phyloP scores from a whole-genome alignment of 2,888 invertebrate genomes.

The Saturnia pavonia region DNA sequence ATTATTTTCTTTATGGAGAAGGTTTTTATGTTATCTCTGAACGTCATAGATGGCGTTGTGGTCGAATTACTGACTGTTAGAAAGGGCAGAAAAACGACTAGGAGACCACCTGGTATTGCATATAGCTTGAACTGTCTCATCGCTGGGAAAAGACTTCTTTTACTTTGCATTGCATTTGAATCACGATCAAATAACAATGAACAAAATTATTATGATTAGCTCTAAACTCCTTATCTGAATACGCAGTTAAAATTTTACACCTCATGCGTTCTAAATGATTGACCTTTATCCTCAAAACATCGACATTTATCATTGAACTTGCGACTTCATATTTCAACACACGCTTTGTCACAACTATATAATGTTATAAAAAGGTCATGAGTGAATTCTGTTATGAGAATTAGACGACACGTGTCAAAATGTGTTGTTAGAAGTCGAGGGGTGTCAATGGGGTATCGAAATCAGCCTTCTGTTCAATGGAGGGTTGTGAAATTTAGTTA shows the following conservation, averaged over 20 bases:
- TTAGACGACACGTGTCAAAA: constrained; percentile 63
- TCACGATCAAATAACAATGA: not conserved
- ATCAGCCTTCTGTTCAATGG: constrained; percentile 60
- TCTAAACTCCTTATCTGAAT: not conserved
- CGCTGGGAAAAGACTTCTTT: too few relatives aligned
- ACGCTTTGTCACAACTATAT: constrained; percentile 41
- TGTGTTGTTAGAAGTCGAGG: constrained; percentile 45
- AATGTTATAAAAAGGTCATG: constrained; percentile 62
- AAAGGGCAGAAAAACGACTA: too few relatives aligned
- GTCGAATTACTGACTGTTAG: too few relatives aligned
- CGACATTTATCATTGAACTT: constrained; percentile 64
- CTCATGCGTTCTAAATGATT: constrained; percentile 23
- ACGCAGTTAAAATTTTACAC: not conserved
- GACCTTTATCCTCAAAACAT: constrained; percentile 33
- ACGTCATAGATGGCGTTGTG: too few relatives aligned
- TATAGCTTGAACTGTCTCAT: too few relatives aligned
- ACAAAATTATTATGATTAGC: not conserved
- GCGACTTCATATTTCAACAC: constrained; percentile 48
- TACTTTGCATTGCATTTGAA: not conserved
- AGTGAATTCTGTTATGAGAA: constrained; percentile 51
- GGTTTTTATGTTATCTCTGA: too few relatives aligned
- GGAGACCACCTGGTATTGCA: too few relatives aligned
- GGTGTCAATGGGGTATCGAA: constrained; percentile 69
- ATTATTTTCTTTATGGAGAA: too few relatives aligned
- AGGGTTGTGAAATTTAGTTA: constrained; percentile 68